These are phyloP conservation scores for Holothuria glaberrima DNA, from an alignment of 35 echinoderm and acorn worm species.

Conservation along the genomic window DNA sequence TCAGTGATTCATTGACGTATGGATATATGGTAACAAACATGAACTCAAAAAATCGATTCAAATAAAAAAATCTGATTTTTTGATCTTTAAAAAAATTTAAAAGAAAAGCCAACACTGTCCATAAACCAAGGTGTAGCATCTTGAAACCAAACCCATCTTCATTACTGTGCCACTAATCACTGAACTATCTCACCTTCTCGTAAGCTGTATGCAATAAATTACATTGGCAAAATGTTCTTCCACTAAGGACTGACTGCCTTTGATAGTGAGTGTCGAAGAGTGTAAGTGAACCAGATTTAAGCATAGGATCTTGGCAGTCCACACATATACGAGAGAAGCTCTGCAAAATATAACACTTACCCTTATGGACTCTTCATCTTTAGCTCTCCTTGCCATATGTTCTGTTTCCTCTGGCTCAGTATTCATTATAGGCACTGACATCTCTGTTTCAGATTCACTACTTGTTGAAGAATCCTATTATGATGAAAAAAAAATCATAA, in stretches of 20 bases:
- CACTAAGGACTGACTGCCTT: not conserved
- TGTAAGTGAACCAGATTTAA: not conserved
- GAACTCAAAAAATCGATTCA: too few species aligned
- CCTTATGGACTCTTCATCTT: conserved; percentile 1
- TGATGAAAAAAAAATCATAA: too few species aligned
- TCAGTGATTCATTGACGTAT: too few species aligned
- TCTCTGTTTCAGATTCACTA: not conserved
- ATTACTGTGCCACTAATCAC: too few species aligned
- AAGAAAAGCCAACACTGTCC: too few species aligned
- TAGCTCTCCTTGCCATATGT: not conserved
- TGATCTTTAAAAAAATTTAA: too few species aligned
- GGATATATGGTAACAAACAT: too few species aligned
- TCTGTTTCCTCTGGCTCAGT: conserved; percentile 4
- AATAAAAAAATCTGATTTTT: too few species aligned
- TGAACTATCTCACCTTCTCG: not conserved
- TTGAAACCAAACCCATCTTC: too few species aligned
- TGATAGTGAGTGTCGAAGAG: not conserved
- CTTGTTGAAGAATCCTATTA: not conserved
- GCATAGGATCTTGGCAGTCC: not conserved
- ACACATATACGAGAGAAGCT: not conserved
- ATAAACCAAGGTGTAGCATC: too few species aligned
- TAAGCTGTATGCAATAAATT: not conserved
- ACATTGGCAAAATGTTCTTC: not conserved
- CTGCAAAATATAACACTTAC: not conserved
- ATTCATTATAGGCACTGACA: not conserved